Conservation (phyloP, 2,888 invertebrate species). For the Pollenia angustigena region DNA sequence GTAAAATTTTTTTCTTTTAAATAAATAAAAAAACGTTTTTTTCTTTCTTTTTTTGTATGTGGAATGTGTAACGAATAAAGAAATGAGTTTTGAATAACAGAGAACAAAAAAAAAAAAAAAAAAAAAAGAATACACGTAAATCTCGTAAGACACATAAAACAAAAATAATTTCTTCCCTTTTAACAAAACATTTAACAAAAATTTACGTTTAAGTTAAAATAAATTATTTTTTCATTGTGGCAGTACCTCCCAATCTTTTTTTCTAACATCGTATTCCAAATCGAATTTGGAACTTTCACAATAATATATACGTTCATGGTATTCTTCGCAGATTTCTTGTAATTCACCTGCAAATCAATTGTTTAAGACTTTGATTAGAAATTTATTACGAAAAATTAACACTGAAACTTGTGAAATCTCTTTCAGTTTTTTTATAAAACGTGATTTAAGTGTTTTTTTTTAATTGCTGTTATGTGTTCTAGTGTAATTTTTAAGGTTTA, state of each 20-base stretch:
- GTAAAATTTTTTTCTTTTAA: not conserved
- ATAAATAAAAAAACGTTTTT: conserved; percentile 31
- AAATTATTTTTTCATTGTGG: conserved; percentile 85
- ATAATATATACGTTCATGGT: conserved; percentile 98
- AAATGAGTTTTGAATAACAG: conserved; percentile 17
- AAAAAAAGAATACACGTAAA: not conserved
- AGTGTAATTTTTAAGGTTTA: conserved; percentile 60
- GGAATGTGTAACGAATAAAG: conserved; percentile 44
- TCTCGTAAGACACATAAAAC: not conserved
- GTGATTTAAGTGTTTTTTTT: not conserved
- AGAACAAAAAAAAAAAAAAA: not conserved
- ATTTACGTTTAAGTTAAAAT: not conserved
- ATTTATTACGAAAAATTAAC: not conserved
- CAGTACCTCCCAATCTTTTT: conserved; percentile 99
- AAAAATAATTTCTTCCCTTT: conserved; percentile 4
- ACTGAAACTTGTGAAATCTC: not conserved
- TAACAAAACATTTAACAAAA: conserved; percentile 27
- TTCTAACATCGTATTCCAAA: conserved; percentile 99
- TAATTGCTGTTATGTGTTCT: conserved; percentile 75
- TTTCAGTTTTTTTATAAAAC: conserved; percentile 13
- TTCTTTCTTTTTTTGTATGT: conserved; percentile 63
- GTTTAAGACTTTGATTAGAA: conserved; percentile 10
- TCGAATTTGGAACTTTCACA: conserved; percentile 99
- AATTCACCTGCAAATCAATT: conserved; percentile 86
- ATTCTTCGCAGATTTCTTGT: conserved; percentile 97